phyloP scores from a whole-genome alignment of 2,888 invertebrate genomes.

The Temnothorax rugatulus region DNA sequence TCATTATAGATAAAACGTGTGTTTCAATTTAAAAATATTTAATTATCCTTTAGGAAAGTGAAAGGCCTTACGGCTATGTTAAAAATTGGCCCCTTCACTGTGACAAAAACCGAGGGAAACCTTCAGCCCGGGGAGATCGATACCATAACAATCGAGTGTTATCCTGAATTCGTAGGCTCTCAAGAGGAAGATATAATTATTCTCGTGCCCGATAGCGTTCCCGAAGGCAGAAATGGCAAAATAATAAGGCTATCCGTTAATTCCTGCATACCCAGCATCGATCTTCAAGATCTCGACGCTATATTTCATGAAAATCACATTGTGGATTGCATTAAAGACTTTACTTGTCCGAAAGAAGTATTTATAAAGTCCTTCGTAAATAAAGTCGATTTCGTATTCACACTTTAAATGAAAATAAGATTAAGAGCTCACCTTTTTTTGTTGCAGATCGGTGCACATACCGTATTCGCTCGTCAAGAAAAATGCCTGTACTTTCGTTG shows the following conservation, averaged over 20 bases:
- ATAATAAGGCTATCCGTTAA: conserved; percentile 87
- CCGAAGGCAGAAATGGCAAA: conserved; percentile 87
- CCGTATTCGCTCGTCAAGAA: conserved; percentile 83
- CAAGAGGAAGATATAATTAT: conserved; percentile 84
- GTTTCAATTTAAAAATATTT: background rate
- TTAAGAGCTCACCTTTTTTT: background rate
- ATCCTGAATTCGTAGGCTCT: conserved; percentile 80
- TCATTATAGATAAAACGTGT: background rate
- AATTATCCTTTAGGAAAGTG: background rate
- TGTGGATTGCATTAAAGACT: conserved; percentile 87
- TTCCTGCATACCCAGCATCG: conserved; percentile 88
- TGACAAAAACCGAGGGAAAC: conserved; percentile 82
- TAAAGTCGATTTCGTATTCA: background rate
- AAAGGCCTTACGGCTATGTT: conserved; percentile 62
- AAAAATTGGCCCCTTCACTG: conserved; percentile 83
- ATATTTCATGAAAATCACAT: conserved; percentile 89
- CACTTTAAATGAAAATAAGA: background rate
- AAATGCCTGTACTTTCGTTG: conserved; percentile 84
- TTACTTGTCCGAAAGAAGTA: conserved; percentile 87
- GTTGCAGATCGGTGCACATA: conserved; percentile 80
- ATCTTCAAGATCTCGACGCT: conserved; percentile 88
- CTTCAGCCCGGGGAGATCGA: conserved; percentile 82
- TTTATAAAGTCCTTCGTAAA: background rate
- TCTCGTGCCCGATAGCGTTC: conserved; percentile 84
- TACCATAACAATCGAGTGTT: conserved; percentile 83